Evolutionary conservation across 2,888 invertebrate genomes (phyloP), one percentile per base, ranked within the genome.

Genomic region (Napeogenes sylphis): DNA sequence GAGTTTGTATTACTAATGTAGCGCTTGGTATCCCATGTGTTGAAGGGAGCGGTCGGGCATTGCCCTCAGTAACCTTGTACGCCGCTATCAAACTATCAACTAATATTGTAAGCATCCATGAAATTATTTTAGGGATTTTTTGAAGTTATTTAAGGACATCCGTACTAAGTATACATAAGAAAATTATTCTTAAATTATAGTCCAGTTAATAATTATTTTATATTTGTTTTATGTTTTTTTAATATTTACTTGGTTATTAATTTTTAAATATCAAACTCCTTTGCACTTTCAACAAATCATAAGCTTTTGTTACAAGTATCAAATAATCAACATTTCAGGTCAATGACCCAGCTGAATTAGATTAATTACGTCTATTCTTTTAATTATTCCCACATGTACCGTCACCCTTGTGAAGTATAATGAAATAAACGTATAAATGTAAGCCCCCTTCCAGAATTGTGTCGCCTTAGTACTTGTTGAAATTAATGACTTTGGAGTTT

Each of bases 11-110:
- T 65, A 64, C 62, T 66, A 62, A 67, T 66, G 60, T 62, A 58
- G 67, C 64, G 68, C 63, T 64, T 62, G 65, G 60, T 67, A 63
- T 66, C 67, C 68, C 78, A 78, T 80, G 78, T 71, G 77, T 78
- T 77, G 56, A 59, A 60, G 63, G 62, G 61, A 62, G 56, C 55
- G 55, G 71, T 72, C 72, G 85, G 84, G 67, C 83, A 73, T 75
- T 82, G 83, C 80, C 81, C 85, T 74, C 73, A 67, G 66, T 83
- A 83, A 84, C 84, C 82, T 84, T 83, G 83, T 76, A 66, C 72
- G 71, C 69, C 72, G 35, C 51, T 51, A 51, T 51, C 51, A 51
- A 51, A 51, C 71, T 74, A 73, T 75, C 70, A 72, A 70, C 69
- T 71, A 68, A 68, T 68, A 68, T 53, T 56, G 69, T 56, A 21